Conservation (phyloP, 2,113 vertebrate species). For the Amphilophus citrinellus region DNA sequence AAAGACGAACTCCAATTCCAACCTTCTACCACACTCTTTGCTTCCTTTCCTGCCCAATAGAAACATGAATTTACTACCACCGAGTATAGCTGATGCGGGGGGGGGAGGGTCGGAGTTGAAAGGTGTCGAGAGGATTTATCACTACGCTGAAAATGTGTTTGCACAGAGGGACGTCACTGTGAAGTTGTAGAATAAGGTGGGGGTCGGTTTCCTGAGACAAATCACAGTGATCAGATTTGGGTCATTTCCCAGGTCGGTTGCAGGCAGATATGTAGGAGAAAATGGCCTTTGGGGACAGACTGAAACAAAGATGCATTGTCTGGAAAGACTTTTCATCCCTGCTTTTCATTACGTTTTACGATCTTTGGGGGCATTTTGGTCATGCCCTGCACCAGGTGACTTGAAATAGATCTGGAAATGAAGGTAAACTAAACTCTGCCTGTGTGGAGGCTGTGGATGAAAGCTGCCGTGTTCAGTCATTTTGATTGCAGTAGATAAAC, state of each 20-base stretch:
- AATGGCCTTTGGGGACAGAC: slow-evolving; percentile 45
- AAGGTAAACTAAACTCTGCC: neutral
- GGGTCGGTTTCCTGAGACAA: slow-evolving; percentile 72
- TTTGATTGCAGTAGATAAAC: slow-evolving; percentile 8
- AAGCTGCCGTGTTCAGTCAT: slow-evolving; percentile 16
- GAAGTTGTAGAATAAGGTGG: slow-evolving; percentile 27
- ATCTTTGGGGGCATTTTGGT: slow-evolving; percentile 5
- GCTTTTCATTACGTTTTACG: slow-evolving; percentile 57
- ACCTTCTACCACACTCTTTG: slow-evolving; percentile 30
- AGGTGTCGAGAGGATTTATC: slow-evolving; percentile 67
- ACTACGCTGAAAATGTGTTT: slow-evolving; percentile 38
- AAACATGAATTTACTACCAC: slow-evolving; percentile 50
- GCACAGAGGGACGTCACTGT: slow-evolving; percentile 46
- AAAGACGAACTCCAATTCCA: slow-evolving; percentile 50
- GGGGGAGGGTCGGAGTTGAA: slow-evolving; percentile 17
- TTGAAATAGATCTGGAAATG: neutral
- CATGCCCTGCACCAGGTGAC: slow-evolving; percentile 14
- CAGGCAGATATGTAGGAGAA: slow-evolving; percentile 39
- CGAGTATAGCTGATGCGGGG: neutral
- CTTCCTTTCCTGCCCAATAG: slow-evolving; percentile 45
- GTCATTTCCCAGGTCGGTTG: slow-evolving; percentile 44
- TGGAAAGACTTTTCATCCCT: slow-evolving; percentile 19
- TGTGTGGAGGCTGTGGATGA: neutral
- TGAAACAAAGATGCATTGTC: slow-evolving; percentile 60
- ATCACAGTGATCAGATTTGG: slow-evolving; percentile 68